phyloP scores from a whole-genome alignment of 2,113 vertebrate species.

The cattle (Bos taurus) region ARS-UCD2.0 NC_037335.1:7145501-7146000 shows the following conservation, averaged over 20 bases:
- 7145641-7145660: background rate
- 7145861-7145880: background rate
- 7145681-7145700: background rate
- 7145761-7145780: background rate
- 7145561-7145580: background rate
- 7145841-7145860: background rate
- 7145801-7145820: background rate
- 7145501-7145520: background rate
- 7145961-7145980: too few species aligned
- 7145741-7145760: background rate
- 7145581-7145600: background rate
- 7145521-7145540: background rate
- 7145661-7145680: background rate
- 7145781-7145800: background rate
- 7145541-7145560: background rate
- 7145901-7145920: background rate
- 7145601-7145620: background rate
- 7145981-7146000: too few species aligned
- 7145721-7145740: background rate
- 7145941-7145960: background rate
- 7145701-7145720: background rate
- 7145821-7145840: background rate
- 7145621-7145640: background rate
- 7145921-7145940: background rate
- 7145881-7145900: background rate